phyloP scores from a whole-genome alignment of 2,888 invertebrate species.

The Melitaea athalia region DNA sequence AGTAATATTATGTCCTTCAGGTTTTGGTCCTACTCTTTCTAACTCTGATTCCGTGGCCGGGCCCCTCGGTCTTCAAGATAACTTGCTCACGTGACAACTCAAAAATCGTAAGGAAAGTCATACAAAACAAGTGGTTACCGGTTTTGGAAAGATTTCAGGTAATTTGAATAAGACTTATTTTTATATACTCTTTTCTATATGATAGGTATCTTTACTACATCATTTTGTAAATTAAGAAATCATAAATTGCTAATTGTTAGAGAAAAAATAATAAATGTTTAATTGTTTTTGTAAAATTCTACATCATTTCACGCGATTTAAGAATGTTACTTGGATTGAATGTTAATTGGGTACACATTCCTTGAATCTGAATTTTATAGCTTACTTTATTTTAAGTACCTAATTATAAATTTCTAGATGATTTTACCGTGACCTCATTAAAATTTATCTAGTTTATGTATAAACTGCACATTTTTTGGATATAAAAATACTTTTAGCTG shows the following conservation, averaged over 20 bases:
- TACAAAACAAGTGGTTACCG: slow-evolving; percentile 95
- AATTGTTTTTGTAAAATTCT: not conserved
- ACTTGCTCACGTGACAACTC: slow-evolving; percentile 94
- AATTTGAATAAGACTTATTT: slow-evolving; percentile 15
- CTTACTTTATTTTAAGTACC: too few relatives aligned
- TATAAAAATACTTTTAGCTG: too few relatives aligned
- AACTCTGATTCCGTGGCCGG: slow-evolving; percentile 93
- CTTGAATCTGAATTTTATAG: slow-evolving; percentile 1
- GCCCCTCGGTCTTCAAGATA: slow-evolving; percentile 92
- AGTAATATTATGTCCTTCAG: slow-evolving; percentile 69
- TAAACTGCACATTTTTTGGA: too few relatives aligned
- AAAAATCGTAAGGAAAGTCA: slow-evolving; percentile 91
- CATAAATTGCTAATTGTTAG: not conserved
- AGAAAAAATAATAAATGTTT: not conserved
- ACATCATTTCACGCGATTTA: slow-evolving; percentile 25
- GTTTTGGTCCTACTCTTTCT: slow-evolving; percentile 90
- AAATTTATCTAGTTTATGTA: too few relatives aligned
- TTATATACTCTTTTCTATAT: not conserved
- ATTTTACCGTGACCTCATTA: too few relatives aligned
- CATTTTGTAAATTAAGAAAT: too few relatives aligned
- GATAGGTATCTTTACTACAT: not conserved
- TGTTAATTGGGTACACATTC: slow-evolving; percentile 9
- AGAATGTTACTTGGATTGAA: slow-evolving; percentile 23
- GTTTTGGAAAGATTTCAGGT: slow-evolving; percentile 92
- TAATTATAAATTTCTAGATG: too few relatives aligned